Percentiles rank a stretch among this genome's conserved stretches.
phyloP scores from a whole-genome alignment of 2,113 vertebrate species.

The Danionella cerebrum region DNA sequence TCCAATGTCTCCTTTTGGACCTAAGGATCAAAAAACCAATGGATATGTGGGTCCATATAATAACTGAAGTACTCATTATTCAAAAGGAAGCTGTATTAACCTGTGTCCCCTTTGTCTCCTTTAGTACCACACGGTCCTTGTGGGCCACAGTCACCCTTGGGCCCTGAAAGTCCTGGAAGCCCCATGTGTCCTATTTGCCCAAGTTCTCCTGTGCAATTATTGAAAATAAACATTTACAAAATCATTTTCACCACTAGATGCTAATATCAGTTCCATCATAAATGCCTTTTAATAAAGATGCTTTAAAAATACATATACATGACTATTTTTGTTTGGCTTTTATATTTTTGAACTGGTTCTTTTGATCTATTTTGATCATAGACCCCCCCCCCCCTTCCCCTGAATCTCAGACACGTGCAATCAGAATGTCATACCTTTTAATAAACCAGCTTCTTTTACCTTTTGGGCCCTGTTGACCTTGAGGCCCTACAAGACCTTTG shows the following conservation, averaged over 20 bases:
- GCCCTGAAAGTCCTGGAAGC: background rate
- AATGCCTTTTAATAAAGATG: too few species aligned
- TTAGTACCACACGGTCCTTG: constrained; percentile 1
- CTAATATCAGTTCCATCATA: too few species aligned
- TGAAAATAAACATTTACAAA: background rate
- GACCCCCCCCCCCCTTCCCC: background rate
- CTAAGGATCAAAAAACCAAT: constrained; percentile 16
- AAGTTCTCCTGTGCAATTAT: background rate
- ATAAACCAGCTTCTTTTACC: background rate
- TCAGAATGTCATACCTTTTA: background rate
- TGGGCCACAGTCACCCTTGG: background rate
- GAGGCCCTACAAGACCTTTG: background rate
- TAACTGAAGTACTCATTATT: background rate
- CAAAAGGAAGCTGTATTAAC: background rate
- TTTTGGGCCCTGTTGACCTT: constrained; percentile 2
- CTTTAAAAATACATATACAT: too few species aligned
- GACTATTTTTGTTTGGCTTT: too few species aligned
- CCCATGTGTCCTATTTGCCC: constrained; percentile 16
- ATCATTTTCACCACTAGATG: background rate
- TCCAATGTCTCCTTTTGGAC: constrained; percentile 10
- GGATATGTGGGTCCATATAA: background rate
- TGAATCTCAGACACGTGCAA: too few species aligned
- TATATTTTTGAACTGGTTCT: too few species aligned
- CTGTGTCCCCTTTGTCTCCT: constrained; percentile 24
- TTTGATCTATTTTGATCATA: too few species aligned